Base-by-base conservation (phyloP, 2,888 invertebrate genomes). In the Ectropis crepuscularia region DNA sequence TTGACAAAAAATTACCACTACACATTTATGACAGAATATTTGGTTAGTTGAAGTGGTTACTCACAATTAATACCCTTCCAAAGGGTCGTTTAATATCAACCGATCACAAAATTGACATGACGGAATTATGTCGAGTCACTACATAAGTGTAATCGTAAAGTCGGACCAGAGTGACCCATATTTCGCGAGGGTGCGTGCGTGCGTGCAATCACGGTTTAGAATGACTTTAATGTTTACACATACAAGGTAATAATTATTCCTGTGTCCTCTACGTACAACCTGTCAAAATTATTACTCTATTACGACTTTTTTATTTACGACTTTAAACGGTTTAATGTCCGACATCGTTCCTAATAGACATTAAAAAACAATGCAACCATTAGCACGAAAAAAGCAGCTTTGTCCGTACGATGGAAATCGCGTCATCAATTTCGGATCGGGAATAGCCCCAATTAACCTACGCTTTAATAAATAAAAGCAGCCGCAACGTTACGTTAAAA, bases 141-240 rank as follows among this genome's bases (percentile, higher is more conserved):
- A 71, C 74, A 77, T 76, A 82, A 83, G 80, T 79, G 81, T 84
- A 83, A 81, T 81, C 76, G 79, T 79, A 78, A 79, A 77, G 69
- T 75, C 72, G 69, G 71, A 67, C 76, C 74, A 76, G 65, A 61
- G 73, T 81, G 83, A 85, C 85, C 83, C 80, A 83, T 74, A 81
- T 83, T 75, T 72, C 37, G 53, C 43, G 65, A 65, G 71, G 70
- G 74, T 70, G 73, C 87, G 88, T 89, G 89, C 87, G 82, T 86
- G 83, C 75, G 71, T 71, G 83, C 87, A 88, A 87, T 89, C 89
- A 86, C 80, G 74, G 75, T 80, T 80, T 80, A 79, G 78, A 85
- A 82, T 79, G 76, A 81, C 77, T 80, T 81, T 80, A 85, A 86
- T 86, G 86, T 86, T 88, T 85, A 86, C 88, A 87, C 85, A 85